Evolutionary conservation across 1,140 invertebrate genomes (phyloP).

Genomic region (Ips typographus): DNA sequence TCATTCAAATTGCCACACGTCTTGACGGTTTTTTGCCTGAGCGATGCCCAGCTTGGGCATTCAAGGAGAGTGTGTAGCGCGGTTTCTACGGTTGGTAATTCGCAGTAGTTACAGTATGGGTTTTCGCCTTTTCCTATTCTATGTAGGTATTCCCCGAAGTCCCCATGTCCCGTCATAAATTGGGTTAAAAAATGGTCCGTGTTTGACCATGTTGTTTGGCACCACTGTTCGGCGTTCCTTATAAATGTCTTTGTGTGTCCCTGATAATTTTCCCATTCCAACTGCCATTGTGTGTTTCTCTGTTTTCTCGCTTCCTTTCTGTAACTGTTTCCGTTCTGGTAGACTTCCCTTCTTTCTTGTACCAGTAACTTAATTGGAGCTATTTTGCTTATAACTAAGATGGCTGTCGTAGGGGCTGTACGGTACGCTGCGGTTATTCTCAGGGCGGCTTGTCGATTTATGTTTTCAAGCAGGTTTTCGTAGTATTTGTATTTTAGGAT

Average conservation of each 20-base stretch:
- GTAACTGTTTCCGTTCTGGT: background rate
- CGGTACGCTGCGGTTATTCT: background rate
- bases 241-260: background rate
- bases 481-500: background rate
- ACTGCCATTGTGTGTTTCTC: background rate
- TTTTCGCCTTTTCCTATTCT: too few species aligned
- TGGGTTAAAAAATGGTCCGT: background rate
- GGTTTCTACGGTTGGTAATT: too few species aligned
- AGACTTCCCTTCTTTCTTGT: background rate
- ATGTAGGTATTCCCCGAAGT: too few species aligned
- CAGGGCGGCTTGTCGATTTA: background rate
- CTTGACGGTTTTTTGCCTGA: too few species aligned
- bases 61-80: too few species aligned
- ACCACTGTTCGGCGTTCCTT: background rate
- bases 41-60: too few species aligned
- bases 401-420: background rate
- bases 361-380: conserved; percentile 1
- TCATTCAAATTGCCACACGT: too few species aligned
- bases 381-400: background rate
- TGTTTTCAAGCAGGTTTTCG: background rate
- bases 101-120: too few species aligned
- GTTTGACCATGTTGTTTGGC: background rate
- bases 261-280: background rate
- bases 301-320: background rate
- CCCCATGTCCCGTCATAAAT: too few species aligned